Evolutionary conservation across 2,113 vertebrate species (phyloP).

Genomic region (Illadopsis cleaveri): DNA sequence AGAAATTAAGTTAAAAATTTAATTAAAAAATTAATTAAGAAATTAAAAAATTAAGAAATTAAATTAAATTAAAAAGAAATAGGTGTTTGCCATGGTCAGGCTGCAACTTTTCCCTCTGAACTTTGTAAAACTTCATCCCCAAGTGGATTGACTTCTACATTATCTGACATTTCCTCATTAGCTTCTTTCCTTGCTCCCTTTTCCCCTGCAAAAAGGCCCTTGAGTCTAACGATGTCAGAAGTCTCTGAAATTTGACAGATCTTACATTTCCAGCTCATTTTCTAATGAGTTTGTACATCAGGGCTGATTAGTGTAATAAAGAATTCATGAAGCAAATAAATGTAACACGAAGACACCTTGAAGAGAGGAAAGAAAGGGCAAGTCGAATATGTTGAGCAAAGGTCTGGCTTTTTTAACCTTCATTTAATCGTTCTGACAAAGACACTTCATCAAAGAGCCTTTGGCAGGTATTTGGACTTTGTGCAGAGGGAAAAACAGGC

Average conservation of each 20-base stretch:
- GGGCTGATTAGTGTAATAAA: slow-evolving; percentile 76
- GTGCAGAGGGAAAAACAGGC: background rate
- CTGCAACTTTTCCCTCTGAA: slow-evolving; percentile 5
- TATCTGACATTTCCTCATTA: slow-evolving; percentile 65
- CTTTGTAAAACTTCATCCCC: slow-evolving; percentile 30
- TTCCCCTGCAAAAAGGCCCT: background rate
- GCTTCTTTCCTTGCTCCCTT: slow-evolving; percentile 47
- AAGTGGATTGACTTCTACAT: slow-evolving; percentile 11
- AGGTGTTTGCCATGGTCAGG: background rate
- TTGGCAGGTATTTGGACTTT: slow-evolving; percentile 42
- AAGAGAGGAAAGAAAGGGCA: slow-evolving; percentile 72
- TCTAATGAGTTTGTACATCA: slow-evolving; percentile 73
- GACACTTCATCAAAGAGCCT: slow-evolving; percentile 50
- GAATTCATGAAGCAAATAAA: slow-evolving; percentile 79
- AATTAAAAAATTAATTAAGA: no score
- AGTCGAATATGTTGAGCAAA: slow-evolving; percentile 35
- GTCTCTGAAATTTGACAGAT: slow-evolving; percentile 65
- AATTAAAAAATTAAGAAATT: no score
- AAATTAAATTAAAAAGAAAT: background rate
- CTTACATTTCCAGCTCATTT: slow-evolving; percentile 69
- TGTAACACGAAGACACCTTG: slow-evolving; percentile 70
- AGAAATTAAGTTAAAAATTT: no score
- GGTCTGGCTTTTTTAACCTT: slow-evolving; percentile 62
- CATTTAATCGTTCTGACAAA: slow-evolving; percentile 64
- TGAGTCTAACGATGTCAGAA: slow-evolving; percentile 52